phyloP scores from a whole-genome alignment of 37 sponge, comb jelly and placozoan species.

The Cliona cf. orientalis region DNA sequence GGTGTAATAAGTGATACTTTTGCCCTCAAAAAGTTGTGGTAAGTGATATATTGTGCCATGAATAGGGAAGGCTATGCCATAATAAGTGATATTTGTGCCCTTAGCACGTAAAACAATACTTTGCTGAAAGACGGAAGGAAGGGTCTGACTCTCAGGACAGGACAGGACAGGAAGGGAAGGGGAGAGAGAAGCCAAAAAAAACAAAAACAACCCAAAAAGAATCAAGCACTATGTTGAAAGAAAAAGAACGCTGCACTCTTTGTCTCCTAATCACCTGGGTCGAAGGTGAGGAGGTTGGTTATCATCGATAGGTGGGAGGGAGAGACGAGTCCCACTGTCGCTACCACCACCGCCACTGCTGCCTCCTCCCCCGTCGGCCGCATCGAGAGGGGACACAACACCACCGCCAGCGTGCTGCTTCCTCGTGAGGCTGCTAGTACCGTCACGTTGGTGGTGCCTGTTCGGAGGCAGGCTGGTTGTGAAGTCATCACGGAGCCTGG shows the following conservation, averaged over 20 bases:
- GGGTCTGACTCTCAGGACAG: too few relatives aligned
- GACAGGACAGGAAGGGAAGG: too few relatives aligned
- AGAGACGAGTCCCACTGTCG: constrained; percentile 34
- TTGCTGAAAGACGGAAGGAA: too few relatives aligned
- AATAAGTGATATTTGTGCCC: too few relatives aligned
- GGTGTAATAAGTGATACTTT: too few relatives aligned
- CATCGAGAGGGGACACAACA: neutral
- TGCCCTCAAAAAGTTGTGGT: too few relatives aligned
- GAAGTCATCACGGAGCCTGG: constrained; percentile 20
- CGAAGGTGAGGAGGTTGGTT: constrained; percentile 18
- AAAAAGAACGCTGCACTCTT: neutral
- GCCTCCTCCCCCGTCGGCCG: neutral
- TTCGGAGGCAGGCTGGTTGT: constrained; percentile 11
- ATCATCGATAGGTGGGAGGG: constrained; percentile 77
- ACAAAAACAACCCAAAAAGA: too few relatives aligned
- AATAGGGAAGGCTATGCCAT: too few relatives aligned
- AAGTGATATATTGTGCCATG: too few relatives aligned
- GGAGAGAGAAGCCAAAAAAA: too few relatives aligned
- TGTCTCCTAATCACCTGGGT: constrained; percentile 68
- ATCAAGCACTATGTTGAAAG: neutral
- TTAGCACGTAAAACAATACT: too few relatives aligned
- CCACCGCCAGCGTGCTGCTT: neutral
- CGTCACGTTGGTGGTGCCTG: constrained; percentile 13
- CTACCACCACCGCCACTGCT: neutral
- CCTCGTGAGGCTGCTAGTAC: neutral